phyloP scores from a whole-genome alignment of 2,797 vertebrate species.

The Sebastes vulpes region DNA sequence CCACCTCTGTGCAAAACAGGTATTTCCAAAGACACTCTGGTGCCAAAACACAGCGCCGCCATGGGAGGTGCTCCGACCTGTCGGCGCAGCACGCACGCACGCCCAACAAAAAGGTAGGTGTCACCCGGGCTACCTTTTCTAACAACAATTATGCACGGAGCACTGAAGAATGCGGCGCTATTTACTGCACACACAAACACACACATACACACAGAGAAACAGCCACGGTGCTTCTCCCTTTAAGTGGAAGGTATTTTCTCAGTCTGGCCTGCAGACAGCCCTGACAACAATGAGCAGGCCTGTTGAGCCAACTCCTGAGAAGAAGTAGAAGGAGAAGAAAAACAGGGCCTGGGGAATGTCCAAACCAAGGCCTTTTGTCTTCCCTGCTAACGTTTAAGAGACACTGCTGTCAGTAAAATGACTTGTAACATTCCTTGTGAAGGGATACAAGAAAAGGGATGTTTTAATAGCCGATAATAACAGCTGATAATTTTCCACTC shows the following conservation, averaged over 20 bases:
- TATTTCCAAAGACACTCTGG: conserved; percentile 78
- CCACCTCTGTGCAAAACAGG: conserved; percentile 78
- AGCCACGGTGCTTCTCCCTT: conserved; percentile 62
- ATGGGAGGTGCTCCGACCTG: conserved; percentile 74
- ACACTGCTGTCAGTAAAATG: conserved; percentile 80
- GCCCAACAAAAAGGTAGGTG: conserved; percentile 62
- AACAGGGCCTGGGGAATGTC: conserved; percentile 71
- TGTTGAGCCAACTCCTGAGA: conserved; percentile 78
- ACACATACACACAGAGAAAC: conserved; percentile 20
- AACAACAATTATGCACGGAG: conserved; percentile 50
- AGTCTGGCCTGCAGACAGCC: conserved; percentile 74
- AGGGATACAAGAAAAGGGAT: conserved; percentile 52
- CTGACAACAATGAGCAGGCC: conserved; percentile 81
- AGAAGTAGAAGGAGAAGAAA: conserved; percentile 73
- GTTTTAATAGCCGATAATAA: conserved; percentile 54
- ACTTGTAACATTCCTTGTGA: conserved; percentile 82
- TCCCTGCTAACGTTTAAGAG: conserved; percentile 66
- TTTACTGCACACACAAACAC: conserved; percentile 33
- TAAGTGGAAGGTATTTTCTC: conserved; percentile 80
- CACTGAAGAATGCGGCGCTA: conserved; percentile 41
- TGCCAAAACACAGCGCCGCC: conserved; percentile 62
- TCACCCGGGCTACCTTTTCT: conserved; percentile 45
- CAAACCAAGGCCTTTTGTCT: conserved; percentile 73
- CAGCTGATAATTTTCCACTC: conserved; percentile 50
- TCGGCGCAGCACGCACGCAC: conserved; percentile 50